phyloP scores from a whole-genome alignment of 2,113 vertebrate species.

The Jaculus jaculus region DNA sequence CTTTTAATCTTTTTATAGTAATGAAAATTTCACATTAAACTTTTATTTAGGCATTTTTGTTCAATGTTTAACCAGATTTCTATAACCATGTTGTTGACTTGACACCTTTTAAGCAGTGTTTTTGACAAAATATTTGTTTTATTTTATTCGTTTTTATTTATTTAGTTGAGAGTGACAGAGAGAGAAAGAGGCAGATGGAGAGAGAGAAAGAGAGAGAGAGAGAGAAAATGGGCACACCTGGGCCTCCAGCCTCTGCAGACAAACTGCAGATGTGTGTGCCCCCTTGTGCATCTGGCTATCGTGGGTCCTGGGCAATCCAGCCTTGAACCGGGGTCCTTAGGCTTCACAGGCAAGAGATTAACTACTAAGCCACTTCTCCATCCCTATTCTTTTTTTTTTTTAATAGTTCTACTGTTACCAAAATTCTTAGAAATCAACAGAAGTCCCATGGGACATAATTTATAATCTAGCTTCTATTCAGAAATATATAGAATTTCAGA shows the following conservation, averaged over 20 bases:
- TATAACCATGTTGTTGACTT: neutral
- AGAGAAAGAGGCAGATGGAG: no score
- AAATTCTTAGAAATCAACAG: neutral
- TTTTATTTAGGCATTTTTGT: neutral
- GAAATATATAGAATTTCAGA: neutral
- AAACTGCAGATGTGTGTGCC: no score
- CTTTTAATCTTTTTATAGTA: conserved; percentile 17
- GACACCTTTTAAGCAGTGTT: neutral
- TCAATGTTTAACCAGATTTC: neutral
- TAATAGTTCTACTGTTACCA: neutral
- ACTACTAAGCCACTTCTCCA: no score
- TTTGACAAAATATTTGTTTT: neutral
- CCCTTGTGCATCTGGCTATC: no score
- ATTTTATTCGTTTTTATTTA: neutral
- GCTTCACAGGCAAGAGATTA: no score
- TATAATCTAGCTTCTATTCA: conserved; percentile 1
- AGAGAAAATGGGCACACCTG: no score
- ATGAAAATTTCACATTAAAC: conserved; percentile 52
- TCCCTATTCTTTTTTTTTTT: no score
- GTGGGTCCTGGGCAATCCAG: no score
- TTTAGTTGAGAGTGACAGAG: no score
- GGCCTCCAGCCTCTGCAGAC: no score
- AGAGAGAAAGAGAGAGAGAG: no score
- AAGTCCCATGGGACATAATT: neutral
- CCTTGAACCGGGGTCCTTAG: no score